These are phyloP conservation scores for Sisor rabdophorus DNA, from an alignment of 2,113 vertebrate genomes.

Conservation along the genomic window DNA sequence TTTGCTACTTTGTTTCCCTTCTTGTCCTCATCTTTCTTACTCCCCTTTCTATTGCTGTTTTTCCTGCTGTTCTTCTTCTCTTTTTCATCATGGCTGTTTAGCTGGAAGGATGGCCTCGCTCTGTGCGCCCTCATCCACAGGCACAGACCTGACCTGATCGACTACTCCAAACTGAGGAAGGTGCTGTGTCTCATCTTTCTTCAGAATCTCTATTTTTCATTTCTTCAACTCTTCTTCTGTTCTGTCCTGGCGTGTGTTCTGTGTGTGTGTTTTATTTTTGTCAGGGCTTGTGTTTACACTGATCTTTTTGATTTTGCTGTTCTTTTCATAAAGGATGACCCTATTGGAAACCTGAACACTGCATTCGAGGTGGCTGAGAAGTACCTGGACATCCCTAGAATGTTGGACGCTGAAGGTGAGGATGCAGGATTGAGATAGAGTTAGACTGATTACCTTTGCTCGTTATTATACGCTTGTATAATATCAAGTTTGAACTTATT, in stretches of 20 bases:
- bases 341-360: constrained; percentile 85
- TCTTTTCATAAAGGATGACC: constrained; percentile 75
- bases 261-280: background rate
- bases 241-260: background rate
- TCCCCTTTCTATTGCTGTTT: background rate
- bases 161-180: constrained; percentile 89
- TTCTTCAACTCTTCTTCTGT: background rate
- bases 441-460: no score
- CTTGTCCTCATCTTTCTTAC: background rate
- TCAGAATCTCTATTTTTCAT: background rate
- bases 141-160: constrained; percentile 88
- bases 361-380: constrained; percentile 91
- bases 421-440: background rate
- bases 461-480: no score
- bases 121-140: constrained; percentile 92
- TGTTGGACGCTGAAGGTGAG: constrained; percentile 86
- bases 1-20: background rate
- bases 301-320: background rate
- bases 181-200: constrained; percentile 52
- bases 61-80: background rate
- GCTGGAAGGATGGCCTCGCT: constrained; percentile 90
- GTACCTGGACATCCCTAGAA: constrained; percentile 88
- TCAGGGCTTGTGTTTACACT: background rate
- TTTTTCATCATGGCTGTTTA: constrained; percentile 47
- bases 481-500: no score